Evolutionary conservation across 2,888 invertebrate species (phyloP).

Genomic region (Xestoiulus laeticollis): DNA sequence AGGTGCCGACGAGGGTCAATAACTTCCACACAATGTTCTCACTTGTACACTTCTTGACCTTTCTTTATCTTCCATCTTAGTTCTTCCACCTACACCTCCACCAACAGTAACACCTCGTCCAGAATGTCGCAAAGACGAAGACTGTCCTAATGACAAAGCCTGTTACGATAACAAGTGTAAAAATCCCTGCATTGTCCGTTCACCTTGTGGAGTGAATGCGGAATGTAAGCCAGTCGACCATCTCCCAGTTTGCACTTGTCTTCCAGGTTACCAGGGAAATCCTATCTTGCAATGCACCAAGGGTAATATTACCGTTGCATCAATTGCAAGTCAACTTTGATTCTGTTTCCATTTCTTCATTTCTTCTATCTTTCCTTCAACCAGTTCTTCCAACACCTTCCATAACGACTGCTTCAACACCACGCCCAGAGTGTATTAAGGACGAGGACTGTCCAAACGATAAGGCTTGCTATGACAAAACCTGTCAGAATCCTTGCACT

Average conservation of each 20-base stretch:
- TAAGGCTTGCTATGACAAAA: constrained; percentile 74
- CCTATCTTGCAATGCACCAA: constrained; percentile 75
- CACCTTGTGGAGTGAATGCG: constrained; percentile 84
- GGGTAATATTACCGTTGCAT: not conserved
- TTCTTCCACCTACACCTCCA: not conserved
- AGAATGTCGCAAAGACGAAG: constrained; percentile 76
- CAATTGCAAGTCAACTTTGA: not conserved
- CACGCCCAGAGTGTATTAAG: constrained; percentile 73
- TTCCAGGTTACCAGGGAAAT: constrained; percentile 70
- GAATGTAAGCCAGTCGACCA: constrained; percentile 44
- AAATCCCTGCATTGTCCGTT: constrained; percentile 77
- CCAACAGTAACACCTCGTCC: constrained; percentile 66
- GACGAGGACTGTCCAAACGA: constrained; percentile 80
- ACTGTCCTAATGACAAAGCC: constrained; percentile 68
- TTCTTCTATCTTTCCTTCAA: too few relatives aligned
- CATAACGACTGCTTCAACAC: constrained; percentile 44
- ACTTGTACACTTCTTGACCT: not conserved
- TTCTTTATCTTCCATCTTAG: not conserved
- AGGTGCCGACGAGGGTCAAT: too few relatives aligned
- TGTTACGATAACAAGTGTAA: constrained; percentile 85
- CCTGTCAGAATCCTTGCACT: constrained; percentile 55
- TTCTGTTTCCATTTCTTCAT: not conserved
- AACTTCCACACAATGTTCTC: not conserved
- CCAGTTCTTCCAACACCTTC: not conserved
- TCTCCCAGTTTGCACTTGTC: constrained; percentile 44